Base-by-base conservation (phyloP, 2,888 invertebrate species). In the Chymomyza procnemis region DNA sequence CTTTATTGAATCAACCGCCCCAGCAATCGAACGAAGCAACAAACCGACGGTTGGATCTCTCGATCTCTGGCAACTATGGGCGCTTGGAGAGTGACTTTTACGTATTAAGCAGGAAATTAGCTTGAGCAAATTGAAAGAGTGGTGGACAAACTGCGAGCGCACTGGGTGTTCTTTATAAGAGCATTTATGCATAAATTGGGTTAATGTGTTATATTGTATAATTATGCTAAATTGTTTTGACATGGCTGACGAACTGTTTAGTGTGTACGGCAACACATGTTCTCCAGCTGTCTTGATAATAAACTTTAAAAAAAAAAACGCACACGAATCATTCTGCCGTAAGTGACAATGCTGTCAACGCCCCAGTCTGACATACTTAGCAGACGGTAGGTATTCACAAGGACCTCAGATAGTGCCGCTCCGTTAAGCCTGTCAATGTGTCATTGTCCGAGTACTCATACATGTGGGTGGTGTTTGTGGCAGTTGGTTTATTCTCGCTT, bases 1-100 rank as follows among this genome's bases (percentile, higher is more conserved):
- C 83, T 82, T 85, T 79, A 81, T 81, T 81, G 85, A 78, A 82
- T 80, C 81, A 81, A 71, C 71, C 76, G 67, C n/a, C n/a, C n/a
- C n/a, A 66, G 57, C 60, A 52, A 41, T 55, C 62, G 62, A 47
- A 50, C 61, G 19, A 34, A 34, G 19, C 21, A 30, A 4, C 14
- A 21, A 12, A 22, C n/a, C 14, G 34, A 41, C 41, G 12, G 4
- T 34, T 14, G 16, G 30, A 0, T 12, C n/a, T 6, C 48, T 48
- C 57, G 19, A 64, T 57, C 58, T 41, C 34, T 41, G 54, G 61
- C 62, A 62, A 65, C 60, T 64, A 41, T 64, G 34, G 66, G 64
- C 70, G 61, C 64, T 77, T 76, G 76, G 74, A 82, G 72, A 71
- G 67, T 82, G 81, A 85, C 85, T 85, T 72, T 79, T 81, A 85